A percentile compares a stretch with the other conserved stretches of the same genome.
phyloP scores from a whole-genome alignment of 2,113 vertebrate species.

The Pterocles gutturalis region DNA sequence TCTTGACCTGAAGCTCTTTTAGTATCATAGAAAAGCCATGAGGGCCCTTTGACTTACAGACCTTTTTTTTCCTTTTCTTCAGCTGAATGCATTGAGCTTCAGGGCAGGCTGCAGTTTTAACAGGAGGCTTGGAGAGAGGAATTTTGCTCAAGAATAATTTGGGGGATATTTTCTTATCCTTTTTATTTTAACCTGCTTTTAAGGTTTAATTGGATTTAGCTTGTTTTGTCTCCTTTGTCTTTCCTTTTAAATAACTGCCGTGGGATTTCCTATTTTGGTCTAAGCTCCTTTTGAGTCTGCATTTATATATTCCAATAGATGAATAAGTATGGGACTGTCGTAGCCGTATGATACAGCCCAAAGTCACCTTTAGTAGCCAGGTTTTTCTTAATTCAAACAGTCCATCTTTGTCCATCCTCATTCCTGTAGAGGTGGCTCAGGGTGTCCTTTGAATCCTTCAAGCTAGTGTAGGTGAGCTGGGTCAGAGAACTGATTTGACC shows the following conservation, averaged over 20 bases:
- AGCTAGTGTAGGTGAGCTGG: neutral
- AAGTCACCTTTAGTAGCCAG: neutral
- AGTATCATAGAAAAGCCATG: neutral
- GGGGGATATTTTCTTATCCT: neutral
- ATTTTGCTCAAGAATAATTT: neutral
- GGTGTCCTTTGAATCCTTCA: neutral
- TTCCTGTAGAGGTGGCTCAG: neutral
- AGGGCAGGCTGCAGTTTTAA: neutral
- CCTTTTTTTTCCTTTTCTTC: neutral
- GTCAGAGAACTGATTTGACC: neutral
- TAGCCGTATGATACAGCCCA: neutral
- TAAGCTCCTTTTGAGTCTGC: neutral
- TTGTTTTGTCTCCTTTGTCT: neutral
- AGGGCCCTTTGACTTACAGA: neutral
- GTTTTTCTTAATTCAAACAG: neutral
- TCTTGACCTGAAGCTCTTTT: neutral
- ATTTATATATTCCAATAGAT: neutral
- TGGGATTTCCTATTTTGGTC: neutral
- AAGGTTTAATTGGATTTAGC: neutral
- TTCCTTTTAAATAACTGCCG: neutral
- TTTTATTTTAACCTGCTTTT: neutral
- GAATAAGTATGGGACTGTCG: neutral
- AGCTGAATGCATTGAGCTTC: neutral
- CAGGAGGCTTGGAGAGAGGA: neutral
- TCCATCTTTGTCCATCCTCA: neutral